These are phyloP conservation scores for Parazoanthus atlanticus DNA, from an alignment of 92 coral and sea anemone species.

Conservation along the genomic window DNA sequence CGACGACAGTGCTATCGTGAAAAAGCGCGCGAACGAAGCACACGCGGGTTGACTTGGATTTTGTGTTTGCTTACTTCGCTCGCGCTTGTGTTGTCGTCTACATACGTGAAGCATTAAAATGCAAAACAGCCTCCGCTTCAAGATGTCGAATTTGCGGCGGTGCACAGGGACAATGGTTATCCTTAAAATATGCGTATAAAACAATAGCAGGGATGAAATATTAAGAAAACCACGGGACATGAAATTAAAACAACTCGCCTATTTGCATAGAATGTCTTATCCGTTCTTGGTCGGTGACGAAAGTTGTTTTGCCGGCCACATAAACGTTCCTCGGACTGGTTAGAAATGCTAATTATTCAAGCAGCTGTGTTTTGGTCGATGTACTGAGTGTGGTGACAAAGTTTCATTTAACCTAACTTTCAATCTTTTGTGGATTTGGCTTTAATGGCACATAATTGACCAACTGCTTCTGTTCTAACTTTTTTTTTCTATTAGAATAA, in stretches of 20 bases:
- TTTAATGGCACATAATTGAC: neutral
- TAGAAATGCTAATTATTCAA: constrained; percentile 26
- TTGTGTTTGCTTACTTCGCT: constrained; percentile 33
- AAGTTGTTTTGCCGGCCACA: constrained; percentile 26
- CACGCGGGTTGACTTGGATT: constrained; percentile 10
- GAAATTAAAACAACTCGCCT: constrained; percentile 20
- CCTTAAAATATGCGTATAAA: constrained; percentile 2
- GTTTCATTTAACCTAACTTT: neutral
- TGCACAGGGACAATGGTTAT: constrained; percentile 13
- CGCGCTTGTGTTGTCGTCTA: neutral
- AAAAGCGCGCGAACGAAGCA: neutral
- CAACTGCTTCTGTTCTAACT: neutral
- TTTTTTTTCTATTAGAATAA: neutral
- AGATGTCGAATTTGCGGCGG: constrained; percentile 20
- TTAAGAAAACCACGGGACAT: constrained; percentile 23
- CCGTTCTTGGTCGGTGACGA: neutral
- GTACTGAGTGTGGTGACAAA: neutral
- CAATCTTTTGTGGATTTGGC: neutral
- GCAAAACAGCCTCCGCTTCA: constrained; percentile 37
- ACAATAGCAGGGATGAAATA: constrained; percentile 31
- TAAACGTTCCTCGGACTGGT: neutral
- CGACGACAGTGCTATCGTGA: neutral
- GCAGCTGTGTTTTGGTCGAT: constrained; percentile 31
- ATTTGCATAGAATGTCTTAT: constrained; percentile 29
- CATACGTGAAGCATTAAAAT: constrained; percentile 33